Percentiles rank a stretch among this genome's conserved stretches.
These are phyloP conservation scores for Threskiornis aethiopicus DNA, from an alignment of 2,797 vertebrate species.

Conservation along the genomic window DNA sequence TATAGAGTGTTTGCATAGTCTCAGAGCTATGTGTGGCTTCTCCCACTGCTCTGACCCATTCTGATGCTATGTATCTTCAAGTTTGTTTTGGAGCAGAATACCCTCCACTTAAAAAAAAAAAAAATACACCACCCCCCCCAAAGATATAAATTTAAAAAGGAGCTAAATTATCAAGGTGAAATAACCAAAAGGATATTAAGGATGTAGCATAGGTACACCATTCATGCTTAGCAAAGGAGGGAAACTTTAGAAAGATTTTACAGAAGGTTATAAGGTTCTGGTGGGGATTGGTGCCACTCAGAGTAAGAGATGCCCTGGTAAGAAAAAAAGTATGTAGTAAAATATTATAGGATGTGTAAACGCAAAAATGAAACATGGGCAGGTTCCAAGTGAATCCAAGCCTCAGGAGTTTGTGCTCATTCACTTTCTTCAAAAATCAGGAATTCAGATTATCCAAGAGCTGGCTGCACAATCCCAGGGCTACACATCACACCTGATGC, in stretches of 20 bases:
- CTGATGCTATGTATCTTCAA: neutral
- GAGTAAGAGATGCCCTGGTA: neutral
- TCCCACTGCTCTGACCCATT: neutral
- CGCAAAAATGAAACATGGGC: neutral
- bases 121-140: too few relatives aligned
- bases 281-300: neutral
- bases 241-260: neutral
- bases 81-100: neutral
- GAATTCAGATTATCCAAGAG: neutral
- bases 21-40: neutral
- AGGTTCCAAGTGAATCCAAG: neutral
- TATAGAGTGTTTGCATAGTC: neutral
- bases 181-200: neutral
- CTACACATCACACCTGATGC: neutral
- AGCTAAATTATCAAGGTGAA: neutral
- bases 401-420: accelerated
- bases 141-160: neutral
- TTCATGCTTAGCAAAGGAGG: neutral
- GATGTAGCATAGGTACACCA: neutral
- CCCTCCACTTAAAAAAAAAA: neutral
- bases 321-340: neutral
- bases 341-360: neutral
- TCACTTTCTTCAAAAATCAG: neutral
- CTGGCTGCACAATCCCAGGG: neutral
- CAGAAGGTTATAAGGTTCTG: neutral